Conservation (phyloP, 1,140 invertebrate genomes). For the Drosophila kurseongensis region DNA sequence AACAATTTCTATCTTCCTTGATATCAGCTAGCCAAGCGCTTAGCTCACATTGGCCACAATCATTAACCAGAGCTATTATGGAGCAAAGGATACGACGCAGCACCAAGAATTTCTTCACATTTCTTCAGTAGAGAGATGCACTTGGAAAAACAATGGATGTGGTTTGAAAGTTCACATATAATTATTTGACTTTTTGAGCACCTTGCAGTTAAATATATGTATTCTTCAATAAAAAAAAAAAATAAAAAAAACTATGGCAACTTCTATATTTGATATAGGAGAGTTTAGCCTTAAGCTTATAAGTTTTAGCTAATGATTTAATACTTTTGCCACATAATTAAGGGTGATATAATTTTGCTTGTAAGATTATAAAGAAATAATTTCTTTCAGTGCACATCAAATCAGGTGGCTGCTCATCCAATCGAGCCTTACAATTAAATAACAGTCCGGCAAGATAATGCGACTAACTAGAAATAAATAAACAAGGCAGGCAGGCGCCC, state of each 20-base stretch:
- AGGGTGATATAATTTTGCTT: not conserved
- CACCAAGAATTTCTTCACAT: constrained; percentile 27
- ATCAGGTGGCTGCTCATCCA: constrained; percentile 38
- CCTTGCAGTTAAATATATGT: too few relatives aligned
- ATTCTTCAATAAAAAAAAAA: too few relatives aligned
- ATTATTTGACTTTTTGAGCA: too few relatives aligned
- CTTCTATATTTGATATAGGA: too few relatives aligned
- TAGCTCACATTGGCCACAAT: constrained; percentile 69
- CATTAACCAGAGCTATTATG: constrained; percentile 75
- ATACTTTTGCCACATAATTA: too few relatives aligned
- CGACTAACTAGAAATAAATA: constrained; percentile 81
- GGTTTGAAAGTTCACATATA: too few relatives aligned
- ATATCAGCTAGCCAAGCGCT: constrained; percentile 63
- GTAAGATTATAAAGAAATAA: too few relatives aligned
- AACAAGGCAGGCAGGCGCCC: constrained; percentile 56
- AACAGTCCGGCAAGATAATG: constrained; percentile 66
- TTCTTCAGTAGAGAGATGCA: not conserved
- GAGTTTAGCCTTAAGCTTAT: too few relatives aligned
- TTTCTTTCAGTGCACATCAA: constrained; percentile 21
- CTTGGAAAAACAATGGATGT: not conserved
- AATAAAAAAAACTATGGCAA: too few relatives aligned
- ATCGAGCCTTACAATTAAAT: constrained; percentile 72
- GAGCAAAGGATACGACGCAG: constrained; percentile 52
- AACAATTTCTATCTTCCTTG: constrained; percentile 75
- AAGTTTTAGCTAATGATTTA: too few relatives aligned